Base-by-base conservation (phyloP, 64 coral and sea anemone species). In the Montipora capricornis region DNA sequence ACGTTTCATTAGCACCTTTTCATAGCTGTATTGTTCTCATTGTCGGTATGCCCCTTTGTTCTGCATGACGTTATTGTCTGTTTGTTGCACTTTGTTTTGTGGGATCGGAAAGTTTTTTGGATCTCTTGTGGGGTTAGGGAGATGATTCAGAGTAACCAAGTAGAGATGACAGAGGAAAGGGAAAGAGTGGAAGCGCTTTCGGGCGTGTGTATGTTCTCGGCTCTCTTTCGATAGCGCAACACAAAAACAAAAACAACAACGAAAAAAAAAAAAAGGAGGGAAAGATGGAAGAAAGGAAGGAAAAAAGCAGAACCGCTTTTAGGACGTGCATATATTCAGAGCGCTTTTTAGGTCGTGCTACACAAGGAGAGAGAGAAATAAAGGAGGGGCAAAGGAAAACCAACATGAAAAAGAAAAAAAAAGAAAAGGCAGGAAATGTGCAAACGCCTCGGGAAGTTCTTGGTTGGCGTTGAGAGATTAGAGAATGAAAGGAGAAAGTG, bases 121-220 rank as follows among this genome's bases (percentile, higher is more conserved):
- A 53, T 53, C 51, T 73, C 0, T 73, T 73, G 14, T 73, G 16
- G 19, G 16, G 24, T 73, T 20, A 20, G 69, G 4, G 24, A 73
- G 69, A 20, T 22, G 69, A 53, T 53, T 53, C 51, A 53, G 51
- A 53, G 51, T 53, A 53, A 53, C 51, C 51, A 53, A 53, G 51
- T 53, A 6, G 51, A 53, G 51, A 6, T 53, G 51, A 53, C 51
- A 53, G 69, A 73, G 19, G 16, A 73, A 73, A 73, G 19, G 24
- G 69, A 20, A 73, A 24, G 69, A 73, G 69, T 73, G 69, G 69
- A 73, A 73, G 69, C n/a, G n/a, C 69, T 73, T 73, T 73, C 22
- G 24, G 69, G 69, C 69, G 19, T 20, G 69, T 73, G n/a, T 73
- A 73, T 73, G 19, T 73, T 73, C 69, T 73, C 19, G 69, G 19